Conservation (phyloP, 2,113 vertebrate genomes). For the Vimba vimba region DNA sequence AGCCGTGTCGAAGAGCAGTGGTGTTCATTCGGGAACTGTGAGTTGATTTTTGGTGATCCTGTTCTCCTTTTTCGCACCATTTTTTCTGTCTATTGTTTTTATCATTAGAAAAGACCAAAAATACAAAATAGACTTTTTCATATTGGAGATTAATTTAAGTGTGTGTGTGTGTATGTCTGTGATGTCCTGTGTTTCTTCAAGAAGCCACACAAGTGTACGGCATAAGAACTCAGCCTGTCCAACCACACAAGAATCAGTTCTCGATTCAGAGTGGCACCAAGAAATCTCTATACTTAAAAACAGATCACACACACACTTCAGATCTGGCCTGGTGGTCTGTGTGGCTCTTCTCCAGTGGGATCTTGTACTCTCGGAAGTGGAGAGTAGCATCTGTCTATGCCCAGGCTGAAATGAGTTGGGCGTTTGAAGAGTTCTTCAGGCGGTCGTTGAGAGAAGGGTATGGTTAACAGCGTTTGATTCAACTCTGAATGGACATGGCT, state of each 20-base stretch:
- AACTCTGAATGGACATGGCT: not conserved
- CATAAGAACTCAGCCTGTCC: not conserved
- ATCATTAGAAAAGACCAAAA: not conserved
- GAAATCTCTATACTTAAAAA: conserved; percentile 10
- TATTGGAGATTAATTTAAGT: conserved; percentile 7
- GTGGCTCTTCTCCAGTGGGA: conserved; percentile 15
- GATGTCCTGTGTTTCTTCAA: not conserved
- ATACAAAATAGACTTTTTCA: not conserved
- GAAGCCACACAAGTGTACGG: not conserved
- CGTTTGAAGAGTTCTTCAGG: conserved; percentile 38
- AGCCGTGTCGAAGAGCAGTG: not conserved
- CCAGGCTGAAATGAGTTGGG: conserved; percentile 36
- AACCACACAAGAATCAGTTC: not conserved
- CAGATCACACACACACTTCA: conserved; percentile 20
- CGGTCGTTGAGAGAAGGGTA: conserved; percentile 17
- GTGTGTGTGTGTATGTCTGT: not conserved
- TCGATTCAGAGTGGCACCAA: not conserved
- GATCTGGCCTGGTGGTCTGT: not conserved
- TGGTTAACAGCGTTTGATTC: conserved; percentile 22
- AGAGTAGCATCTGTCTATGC: conserved; percentile 8
- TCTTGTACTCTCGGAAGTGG: conserved; percentile 30
- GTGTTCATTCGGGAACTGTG: not conserved
- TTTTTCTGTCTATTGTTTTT: not conserved
- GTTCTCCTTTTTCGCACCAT: not conserved
- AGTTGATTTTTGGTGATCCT: not conserved